A percentile compares a stretch with the other conserved stretches of the same genome.
Evolutionary conservation across 2,113 vertebrate genomes (phyloP).

Genomic region (Myrmecobius fasciatus): DNA sequence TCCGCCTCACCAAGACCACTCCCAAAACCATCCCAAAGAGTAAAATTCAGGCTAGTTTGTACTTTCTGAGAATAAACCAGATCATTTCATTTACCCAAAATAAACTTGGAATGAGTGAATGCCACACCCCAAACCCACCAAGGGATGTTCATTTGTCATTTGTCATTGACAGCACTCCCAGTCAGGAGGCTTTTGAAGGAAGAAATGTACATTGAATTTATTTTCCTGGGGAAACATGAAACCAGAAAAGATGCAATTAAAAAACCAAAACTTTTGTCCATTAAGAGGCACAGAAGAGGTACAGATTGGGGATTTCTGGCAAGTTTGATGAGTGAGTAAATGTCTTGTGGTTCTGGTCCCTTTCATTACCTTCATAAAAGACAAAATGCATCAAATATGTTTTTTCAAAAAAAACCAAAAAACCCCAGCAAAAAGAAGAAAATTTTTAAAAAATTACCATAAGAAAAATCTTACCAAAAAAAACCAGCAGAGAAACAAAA

Average conservation of each 20-base stretch:
- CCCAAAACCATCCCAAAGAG: neutral
- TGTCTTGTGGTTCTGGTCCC: neutral
- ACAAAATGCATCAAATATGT: neutral
- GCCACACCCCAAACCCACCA: neutral
- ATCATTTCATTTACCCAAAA: constrained; percentile 37
- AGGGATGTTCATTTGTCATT: neutral
- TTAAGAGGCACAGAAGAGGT: neutral
- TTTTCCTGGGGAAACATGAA: neutral
- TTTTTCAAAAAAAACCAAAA: too few species aligned
- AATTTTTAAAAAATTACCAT: neutral
- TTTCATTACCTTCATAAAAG: neutral
- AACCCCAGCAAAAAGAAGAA: too few species aligned
- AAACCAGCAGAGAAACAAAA: neutral
- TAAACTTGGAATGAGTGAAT: neutral
- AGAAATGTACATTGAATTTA: neutral
- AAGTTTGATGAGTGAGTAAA: neutral
- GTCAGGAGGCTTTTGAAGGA: neutral
- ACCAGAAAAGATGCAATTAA: constrained; percentile 20
- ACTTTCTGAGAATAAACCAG: constrained; percentile 23
- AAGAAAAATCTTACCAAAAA: neutral
- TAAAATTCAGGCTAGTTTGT: constrained; percentile 37
- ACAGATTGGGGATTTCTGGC: neutral
- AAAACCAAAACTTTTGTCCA: neutral
- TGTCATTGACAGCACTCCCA: neutral
- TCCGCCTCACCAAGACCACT: neutral